These are phyloP conservation scores for Garra rufa DNA, from an alignment of 2,113 vertebrate species.

Conservation along the genomic window DNA sequence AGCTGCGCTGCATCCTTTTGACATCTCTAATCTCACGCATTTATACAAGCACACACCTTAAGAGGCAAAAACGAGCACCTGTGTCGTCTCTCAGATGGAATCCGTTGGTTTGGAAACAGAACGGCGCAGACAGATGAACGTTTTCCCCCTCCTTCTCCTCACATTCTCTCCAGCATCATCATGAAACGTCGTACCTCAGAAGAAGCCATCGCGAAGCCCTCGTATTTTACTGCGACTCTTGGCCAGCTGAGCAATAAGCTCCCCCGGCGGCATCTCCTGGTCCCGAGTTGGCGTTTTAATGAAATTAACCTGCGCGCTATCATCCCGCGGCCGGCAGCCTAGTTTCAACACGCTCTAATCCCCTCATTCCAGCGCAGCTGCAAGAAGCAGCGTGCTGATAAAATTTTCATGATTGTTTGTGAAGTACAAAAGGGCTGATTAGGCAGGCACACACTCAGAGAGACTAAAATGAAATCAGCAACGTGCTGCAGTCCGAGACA, in stretches of 20 bases:
- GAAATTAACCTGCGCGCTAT: constrained; percentile 22
- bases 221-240: not conserved
- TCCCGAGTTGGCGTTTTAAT: not conserved
- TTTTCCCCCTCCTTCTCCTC: constrained; percentile 26
- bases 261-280: not conserved
- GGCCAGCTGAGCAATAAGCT: constrained; percentile 17
- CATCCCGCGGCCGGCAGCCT: constrained; percentile 9
- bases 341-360: constrained; percentile 4
- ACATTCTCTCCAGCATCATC: constrained; percentile 30
- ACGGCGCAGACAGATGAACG: not conserved
- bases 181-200: not conserved
- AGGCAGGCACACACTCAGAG: not conserved
- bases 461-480: not conserved
- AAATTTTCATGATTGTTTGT: constrained; percentile 56
- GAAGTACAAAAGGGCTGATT: constrained; percentile 24
- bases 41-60: constrained; percentile 9
- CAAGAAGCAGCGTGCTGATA: constrained; percentile 37
- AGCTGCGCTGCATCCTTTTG: not conserved
- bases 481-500: not conserved
- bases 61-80: constrained; percentile 21
- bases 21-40: constrained; percentile 21
- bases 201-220: not conserved
- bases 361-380: constrained; percentile 35
- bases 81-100: constrained; percentile 9
- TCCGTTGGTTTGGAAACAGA: constrained; percentile 11